Percentiles rank a stretch among this genome's conserved stretches.
phyloP scores from a whole-genome alignment of 2,888 invertebrate species.

The Apamea anceps region DNA sequence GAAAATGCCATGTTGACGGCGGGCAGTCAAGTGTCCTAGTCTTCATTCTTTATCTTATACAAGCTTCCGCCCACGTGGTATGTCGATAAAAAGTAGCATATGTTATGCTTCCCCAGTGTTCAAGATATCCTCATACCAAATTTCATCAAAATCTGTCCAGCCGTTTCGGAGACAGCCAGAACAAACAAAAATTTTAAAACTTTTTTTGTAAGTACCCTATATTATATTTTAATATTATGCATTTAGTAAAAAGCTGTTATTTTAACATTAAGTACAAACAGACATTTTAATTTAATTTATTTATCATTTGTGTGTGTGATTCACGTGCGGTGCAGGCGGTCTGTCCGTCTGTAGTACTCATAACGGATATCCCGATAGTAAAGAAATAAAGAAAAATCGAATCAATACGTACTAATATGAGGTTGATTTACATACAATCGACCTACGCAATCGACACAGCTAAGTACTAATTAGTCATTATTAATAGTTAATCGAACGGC shows the following conservation, averaged over 20 bases:
- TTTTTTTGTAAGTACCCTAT: background rate
- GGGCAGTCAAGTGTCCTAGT: background rate
- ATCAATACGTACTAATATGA: background rate
- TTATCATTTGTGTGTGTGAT: background rate
- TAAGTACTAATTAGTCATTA: background rate
- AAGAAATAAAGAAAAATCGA: background rate
- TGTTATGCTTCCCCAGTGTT: background rate
- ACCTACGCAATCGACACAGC: background rate
- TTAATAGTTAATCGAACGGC: constrained; percentile 5
- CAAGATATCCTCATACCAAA: background rate
- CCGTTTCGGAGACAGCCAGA: background rate
- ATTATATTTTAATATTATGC: no score
- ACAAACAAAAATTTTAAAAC: background rate
- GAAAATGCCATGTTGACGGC: background rate
- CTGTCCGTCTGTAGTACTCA: no score
- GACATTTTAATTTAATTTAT: no score
- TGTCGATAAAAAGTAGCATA: background rate
- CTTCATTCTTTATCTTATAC: background rate
- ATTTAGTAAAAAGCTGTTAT: no score
- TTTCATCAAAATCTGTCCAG: background rate
- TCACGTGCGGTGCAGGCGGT: background rate
- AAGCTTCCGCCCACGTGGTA: background rate
- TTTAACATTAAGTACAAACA: no score
- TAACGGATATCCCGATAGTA: background rate
- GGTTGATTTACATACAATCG: background rate